Base-by-base conservation (phyloP, 2,113 vertebrate genomes). In the Oceanodroma tethys region DNA sequence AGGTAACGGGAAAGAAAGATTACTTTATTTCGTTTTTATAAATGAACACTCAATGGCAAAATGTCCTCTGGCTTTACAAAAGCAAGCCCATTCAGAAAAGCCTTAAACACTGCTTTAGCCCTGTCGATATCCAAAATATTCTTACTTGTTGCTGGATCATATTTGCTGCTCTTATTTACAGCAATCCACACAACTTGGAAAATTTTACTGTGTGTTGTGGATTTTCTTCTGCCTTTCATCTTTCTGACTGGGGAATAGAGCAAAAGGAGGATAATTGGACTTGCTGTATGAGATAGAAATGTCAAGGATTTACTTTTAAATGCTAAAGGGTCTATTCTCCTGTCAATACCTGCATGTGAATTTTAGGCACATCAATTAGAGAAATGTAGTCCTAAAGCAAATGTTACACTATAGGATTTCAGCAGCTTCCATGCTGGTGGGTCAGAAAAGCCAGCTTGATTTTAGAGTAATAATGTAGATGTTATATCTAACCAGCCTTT, bases 251-350 rank as follows among this genome's bases (percentile, higher is more conserved):
- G 42, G 47, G 66, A 91, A 42, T 10, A 52, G 43, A 89, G 65
- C 11, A 79, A 52, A 81, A 81, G 40, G 29, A 88, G 63, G 48
- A 68, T 82, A 87, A 79, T 50, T 73, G 40, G 58, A 53, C 60
- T 70, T 85, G 32, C 19, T 58, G 36, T 66, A 73, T 32, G 74
- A 91, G 68, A 90, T n/a, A 65, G 67, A 92, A 95, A 95, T 79
- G 40, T 82, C 82, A 90, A 55, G 78, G 67, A 94, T 90, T 89
- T 79, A 34, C 38, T 75, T 92, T 93, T 63, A 90, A 96, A 93
- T 68, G 85, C 70, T 94, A 34, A 59, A 90, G 50, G 13, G 40
- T 89, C 45, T 86, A 26, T 94, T 82, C 80, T 85, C 15, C 81
- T 65, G 67, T 82, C 68, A n/a, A 30, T 88, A 95, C 34, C 53